Conservation (phyloP, 2,113 vertebrate genomes). For the Mastomys coucha region DNA sequence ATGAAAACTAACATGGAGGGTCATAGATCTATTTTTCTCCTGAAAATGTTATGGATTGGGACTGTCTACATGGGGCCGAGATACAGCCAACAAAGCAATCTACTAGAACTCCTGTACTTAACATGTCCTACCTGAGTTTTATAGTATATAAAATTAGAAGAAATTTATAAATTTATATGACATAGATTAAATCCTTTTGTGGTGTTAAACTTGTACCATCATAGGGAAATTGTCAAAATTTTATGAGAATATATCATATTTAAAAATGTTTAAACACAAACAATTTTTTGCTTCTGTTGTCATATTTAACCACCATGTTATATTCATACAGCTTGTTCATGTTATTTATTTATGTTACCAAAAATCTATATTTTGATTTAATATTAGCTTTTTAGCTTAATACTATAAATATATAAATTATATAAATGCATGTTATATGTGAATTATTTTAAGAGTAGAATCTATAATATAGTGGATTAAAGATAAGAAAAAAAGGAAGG, state of each 20-base stretch:
- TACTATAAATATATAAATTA: not conserved
- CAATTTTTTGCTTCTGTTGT: not conserved
- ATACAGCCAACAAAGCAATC: accelerated
- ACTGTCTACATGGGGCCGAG: not conserved
- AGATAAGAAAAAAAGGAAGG: not conserved
- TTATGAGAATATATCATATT: not conserved
- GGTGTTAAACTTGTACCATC: not conserved
- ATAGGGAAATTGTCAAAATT: not conserved
- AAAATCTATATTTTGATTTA: not conserved
- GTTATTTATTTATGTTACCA: not conserved
- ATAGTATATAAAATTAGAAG: not conserved
- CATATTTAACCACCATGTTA: not conserved
- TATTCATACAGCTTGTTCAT: not conserved
- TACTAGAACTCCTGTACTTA: not conserved
- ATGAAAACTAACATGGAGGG: not conserved
- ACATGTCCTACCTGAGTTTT: not conserved
- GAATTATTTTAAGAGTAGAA: not conserved
- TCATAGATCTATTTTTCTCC: not conserved
- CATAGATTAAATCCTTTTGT: not conserved
- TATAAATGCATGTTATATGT: not conserved
- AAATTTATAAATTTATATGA: not conserved
- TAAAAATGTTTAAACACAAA: not conserved
- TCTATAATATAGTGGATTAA: not conserved
- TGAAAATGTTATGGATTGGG: not conserved
- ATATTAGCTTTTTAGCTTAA: not conserved